Percentiles rank a stretch among this genome's conserved stretches.
Evolutionary conservation across 2,888 invertebrate species (phyloP).

Genomic region (Drosophila hamatofila): DNA sequence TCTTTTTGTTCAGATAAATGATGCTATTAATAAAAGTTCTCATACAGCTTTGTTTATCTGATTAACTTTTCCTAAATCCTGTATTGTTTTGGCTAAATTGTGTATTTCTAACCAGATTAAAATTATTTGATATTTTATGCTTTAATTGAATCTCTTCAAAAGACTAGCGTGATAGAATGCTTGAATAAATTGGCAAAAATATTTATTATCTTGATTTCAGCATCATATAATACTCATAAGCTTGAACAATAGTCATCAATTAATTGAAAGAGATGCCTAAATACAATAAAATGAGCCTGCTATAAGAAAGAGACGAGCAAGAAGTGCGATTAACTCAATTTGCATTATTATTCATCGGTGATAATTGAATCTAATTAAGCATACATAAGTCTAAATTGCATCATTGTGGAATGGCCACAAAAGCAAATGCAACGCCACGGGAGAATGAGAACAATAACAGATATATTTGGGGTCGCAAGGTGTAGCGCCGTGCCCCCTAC

Average conservation of each 20-base stretch:
- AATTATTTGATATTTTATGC: too few relatives aligned
- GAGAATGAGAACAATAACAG: background rate
- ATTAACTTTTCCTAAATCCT: background rate
- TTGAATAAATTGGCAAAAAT: too few relatives aligned
- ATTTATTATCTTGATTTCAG: too few relatives aligned
- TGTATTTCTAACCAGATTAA: background rate
- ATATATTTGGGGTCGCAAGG: background rate
- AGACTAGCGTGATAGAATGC: background rate
- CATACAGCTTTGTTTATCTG: background rate
- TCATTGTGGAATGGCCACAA: background rate
- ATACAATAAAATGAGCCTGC: background rate
- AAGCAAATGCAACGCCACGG: background rate
- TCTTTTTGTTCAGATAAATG: background rate
- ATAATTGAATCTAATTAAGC: slow-evolving; percentile 26
- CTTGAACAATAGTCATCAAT: background rate
- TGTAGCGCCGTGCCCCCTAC: background rate
- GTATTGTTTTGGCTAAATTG: background rate
- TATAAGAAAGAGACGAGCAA: background rate
- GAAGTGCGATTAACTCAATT: slow-evolving; percentile 18
- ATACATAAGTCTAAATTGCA: slow-evolving; percentile 14
- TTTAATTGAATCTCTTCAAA: background rate
- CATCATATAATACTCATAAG: background rate
- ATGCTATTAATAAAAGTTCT: background rate
- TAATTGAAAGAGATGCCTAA: background rate
- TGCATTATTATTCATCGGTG: slow-evolving; percentile 34